Percentiles rank a stretch among this genome's conserved stretches.
phyloP scores from a whole-genome alignment of 2,888 invertebrate species.

The Netelia virgata region DNA sequence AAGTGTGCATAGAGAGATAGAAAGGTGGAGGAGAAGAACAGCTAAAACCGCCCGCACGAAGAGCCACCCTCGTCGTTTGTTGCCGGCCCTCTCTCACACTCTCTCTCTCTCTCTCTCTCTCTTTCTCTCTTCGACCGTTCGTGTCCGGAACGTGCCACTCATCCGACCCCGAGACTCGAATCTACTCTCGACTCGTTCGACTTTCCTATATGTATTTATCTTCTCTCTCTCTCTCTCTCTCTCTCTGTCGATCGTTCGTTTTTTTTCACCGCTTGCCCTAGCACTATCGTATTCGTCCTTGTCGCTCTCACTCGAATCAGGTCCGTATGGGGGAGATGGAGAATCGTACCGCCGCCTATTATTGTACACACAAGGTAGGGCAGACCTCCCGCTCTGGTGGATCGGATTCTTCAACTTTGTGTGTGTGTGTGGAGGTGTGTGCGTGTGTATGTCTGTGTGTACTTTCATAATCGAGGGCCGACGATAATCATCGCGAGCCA shows the following conservation, averaged over 20 bases:
- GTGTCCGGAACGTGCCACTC: slow-evolving; percentile 68
- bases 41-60: slow-evolving; percentile 63
- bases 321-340: slow-evolving; percentile 14
- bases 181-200: slow-evolving; percentile 50
- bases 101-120: background rate
- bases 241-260: slow-evolving; percentile 21
- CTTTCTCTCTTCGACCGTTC: slow-evolving; percentile 17
- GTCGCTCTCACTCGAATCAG: background rate
- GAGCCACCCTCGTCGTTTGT: slow-evolving; percentile 68
- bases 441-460: slow-evolving; percentile 73
- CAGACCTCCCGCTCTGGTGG: background rate
- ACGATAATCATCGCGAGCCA: slow-evolving; percentile 81
- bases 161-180: slow-evolving; percentile 45
- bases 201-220: slow-evolving; percentile 34
- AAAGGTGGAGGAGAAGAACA: slow-evolving; percentile 41
- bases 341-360: background rate
- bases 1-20: slow-evolving; percentile 11
- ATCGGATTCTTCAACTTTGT: slow-evolving; percentile 10
- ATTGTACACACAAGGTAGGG: slow-evolving; percentile 4
- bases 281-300: background rate
- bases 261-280: slow-evolving; percentile 15
- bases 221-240: slow-evolving; percentile 18
- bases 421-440: slow-evolving; percentile 72
- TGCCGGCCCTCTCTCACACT: slow-evolving; percentile 46
- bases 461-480: slow-evolving; percentile 81